Evolutionary conservation across 2,113 vertebrate genomes (phyloP), one percentile per base, ranked within the genome.

Genomic region (Egretta garzetta): DNA sequence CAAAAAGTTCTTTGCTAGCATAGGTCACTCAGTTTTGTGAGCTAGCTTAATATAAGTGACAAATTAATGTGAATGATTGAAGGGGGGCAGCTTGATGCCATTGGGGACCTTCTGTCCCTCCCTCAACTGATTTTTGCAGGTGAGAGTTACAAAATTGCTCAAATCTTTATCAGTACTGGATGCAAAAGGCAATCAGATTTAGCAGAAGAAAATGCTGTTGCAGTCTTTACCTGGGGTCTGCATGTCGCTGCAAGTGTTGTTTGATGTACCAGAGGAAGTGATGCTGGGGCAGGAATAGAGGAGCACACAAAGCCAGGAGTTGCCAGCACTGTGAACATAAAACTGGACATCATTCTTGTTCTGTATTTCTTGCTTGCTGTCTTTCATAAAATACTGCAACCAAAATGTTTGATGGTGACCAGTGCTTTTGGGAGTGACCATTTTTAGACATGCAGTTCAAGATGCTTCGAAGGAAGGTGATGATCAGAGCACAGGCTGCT

Each of bases 201-300:
- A 85, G 73, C 74, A 90, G 60, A 60, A 75, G 3, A 27, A 89
- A 77, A 62, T 23, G 39, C 12, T 71, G 26, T 43, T 62, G 62
- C 55, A 63, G 43, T 55, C 32, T 76, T 97, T 93, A 99, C 99
- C 98, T 98, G 68, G 99, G 97, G 95, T 99, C 99, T 28, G 98
- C 98, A 6, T 99, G 98, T 58, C 96, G 98, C 91, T 98, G 99
- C 71, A 99, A 97, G 92, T 99, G 98, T 95, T 99, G 98, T 80
- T 98, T 98, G 86, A 99, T 87, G 92, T 99, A 99, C 99, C 99
- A 99, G 43, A 99, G 98, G 97, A 99, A 99, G 92, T 98, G 99
- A 86, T 99, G 99, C 18, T 99, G 99, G 86, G 99, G 99, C 63
- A 99, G 98, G 88, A 99, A 99, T 3, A 99, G 97, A 88, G 99